These are phyloP conservation scores for Scleropages formosus DNA, from an alignment of 2,797 vertebrate species.

Conservation along the genomic window DNA sequence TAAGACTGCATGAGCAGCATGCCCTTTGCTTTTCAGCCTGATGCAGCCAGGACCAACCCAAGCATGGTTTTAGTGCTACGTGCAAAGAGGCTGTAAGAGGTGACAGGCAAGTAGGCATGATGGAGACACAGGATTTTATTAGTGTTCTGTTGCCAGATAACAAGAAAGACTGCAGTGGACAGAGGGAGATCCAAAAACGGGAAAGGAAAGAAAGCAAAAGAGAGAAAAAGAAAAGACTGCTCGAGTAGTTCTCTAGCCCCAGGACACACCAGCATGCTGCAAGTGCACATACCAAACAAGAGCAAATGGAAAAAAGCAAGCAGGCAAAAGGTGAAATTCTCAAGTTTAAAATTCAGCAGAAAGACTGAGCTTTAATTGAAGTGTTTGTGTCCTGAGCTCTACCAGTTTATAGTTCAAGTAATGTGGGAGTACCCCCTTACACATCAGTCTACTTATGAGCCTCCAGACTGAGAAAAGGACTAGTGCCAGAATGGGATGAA, in stretches of 20 bases:
- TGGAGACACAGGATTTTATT: conserved; percentile 86
- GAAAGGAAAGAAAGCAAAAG: conserved; percentile 18
- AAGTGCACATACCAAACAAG: conserved; percentile 42
- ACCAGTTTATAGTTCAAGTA: neutral
- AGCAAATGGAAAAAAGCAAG: conserved; percentile 34
- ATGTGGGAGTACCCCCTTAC: neutral
- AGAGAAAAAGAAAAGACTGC: conserved; percentile 20
- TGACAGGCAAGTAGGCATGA: conserved; percentile 76
- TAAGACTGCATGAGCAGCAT: conserved; percentile 43
- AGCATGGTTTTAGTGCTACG: conserved; percentile 66
- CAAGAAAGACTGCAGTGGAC: conserved; percentile 49
- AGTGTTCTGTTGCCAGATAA: conserved; percentile 77
- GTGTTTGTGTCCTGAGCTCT: conserved; percentile 26
- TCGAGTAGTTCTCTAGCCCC: conserved; percentile 30
- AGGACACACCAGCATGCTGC: conserved; percentile 30
- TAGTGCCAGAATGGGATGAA: neutral
- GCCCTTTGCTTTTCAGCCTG: conserved; percentile 34
- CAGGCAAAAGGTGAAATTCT: conserved; percentile 38
- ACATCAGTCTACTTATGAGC: neutral
- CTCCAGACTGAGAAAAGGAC: conserved; percentile 8
- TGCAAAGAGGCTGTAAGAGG: conserved; percentile 69
- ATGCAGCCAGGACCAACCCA: conserved; percentile 26
- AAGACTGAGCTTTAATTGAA: conserved; percentile 33
- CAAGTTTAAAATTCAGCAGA: conserved; percentile 33
- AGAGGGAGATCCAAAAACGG: conserved; percentile 28